A percentile compares a stretch with the other conserved stretches of the same genome.
Conservation (phyloP, 2,113 vertebrate species). For the Platysternon megacephalum region DNA sequence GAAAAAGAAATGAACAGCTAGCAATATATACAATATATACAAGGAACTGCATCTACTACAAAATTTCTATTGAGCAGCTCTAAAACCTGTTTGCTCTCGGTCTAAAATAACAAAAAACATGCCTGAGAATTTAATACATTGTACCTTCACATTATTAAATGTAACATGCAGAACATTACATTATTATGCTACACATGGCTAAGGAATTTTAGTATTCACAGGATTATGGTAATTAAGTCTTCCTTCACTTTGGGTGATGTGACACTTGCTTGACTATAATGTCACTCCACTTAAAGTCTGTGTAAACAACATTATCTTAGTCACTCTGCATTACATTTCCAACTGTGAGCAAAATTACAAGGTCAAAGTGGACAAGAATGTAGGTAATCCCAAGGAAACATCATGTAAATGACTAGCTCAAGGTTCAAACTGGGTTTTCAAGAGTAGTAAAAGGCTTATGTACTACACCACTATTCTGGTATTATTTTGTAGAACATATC, state of each 20-base stretch:
- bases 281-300: slow-evolving; percentile 89
- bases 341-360: slow-evolving; percentile 85
- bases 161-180: slow-evolving; percentile 74
- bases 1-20: background rate
- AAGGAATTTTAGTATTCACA: slow-evolving; percentile 84
- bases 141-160: slow-evolving; percentile 73
- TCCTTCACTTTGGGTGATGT: slow-evolving; percentile 85
- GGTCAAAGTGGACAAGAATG: slow-evolving; percentile 83
- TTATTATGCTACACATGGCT: slow-evolving; percentile 85
- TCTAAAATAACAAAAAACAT: slow-evolving; percentile 25
- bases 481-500: slow-evolving; percentile 15
- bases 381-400: slow-evolving; percentile 81
- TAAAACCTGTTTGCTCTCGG: slow-evolving; percentile 16
- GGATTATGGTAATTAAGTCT: slow-evolving; percentile 88
- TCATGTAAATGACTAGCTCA: slow-evolving; percentile 77
- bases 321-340: slow-evolving; percentile 84
- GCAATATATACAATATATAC: background rate
- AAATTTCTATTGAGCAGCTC: background rate
- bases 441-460: slow-evolving; percentile 69
- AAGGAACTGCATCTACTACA: background rate
- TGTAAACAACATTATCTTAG: slow-evolving; percentile 90
- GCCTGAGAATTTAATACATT: slow-evolving; percentile 37
- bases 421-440: slow-evolving; percentile 73
- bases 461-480: slow-evolving; percentile 46
- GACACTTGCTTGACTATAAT: slow-evolving; percentile 89